A percentile compares a stretch with the other conserved stretches of the same genome.
These are phyloP conservation scores for Carlito syrichta DNA, from an alignment of 2,113 vertebrate genomes.

Conservation along the genomic window DNA sequence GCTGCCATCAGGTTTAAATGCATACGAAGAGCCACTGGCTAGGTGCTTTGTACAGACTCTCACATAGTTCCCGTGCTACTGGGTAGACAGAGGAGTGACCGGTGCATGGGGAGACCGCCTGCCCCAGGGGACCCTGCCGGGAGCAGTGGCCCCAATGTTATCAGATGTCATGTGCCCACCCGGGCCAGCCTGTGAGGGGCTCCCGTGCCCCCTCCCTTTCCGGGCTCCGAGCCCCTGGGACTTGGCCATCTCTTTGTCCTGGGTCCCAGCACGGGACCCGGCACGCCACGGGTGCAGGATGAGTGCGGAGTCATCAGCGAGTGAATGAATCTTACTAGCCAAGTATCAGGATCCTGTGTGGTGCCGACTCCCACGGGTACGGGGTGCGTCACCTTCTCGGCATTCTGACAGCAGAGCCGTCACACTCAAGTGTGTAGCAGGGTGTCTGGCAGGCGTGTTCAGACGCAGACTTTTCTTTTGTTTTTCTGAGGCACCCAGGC, in stretches of 20 bases:
- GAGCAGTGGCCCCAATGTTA: fast-evolving
- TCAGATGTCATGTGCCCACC: fast-evolving
- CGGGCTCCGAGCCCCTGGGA: background rate
- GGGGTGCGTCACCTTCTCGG: fast-evolving
- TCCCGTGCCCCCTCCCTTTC: no score
- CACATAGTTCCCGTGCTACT: background rate
- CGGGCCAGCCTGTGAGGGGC: background rate
- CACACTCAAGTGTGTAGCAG: fast-evolving
- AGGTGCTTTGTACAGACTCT: fast-evolving
- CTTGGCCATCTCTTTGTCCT: fast-evolving
- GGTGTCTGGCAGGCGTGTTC: fast-evolving
- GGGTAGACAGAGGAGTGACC: fast-evolving
- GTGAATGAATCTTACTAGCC: background rate
- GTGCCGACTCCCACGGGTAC: background rate
- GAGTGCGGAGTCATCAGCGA: fast-evolving
- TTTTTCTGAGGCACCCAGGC: no score
- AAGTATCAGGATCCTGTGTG: fast-evolving
- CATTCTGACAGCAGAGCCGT: background rate
- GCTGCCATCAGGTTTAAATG: fast-evolving
- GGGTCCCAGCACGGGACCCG: background rate
- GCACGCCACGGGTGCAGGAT: fast-evolving
- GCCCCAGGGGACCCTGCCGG: background rate
- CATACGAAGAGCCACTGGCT: background rate
- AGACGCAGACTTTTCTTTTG: background rate
- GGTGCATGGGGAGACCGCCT: background rate